A percentile compares a stretch with the other conserved stretches of the same genome.
These are phyloP conservation scores for Chrysodeixis includens DNA, from an alignment of 2,888 invertebrate species.

Conservation along the genomic window DNA sequence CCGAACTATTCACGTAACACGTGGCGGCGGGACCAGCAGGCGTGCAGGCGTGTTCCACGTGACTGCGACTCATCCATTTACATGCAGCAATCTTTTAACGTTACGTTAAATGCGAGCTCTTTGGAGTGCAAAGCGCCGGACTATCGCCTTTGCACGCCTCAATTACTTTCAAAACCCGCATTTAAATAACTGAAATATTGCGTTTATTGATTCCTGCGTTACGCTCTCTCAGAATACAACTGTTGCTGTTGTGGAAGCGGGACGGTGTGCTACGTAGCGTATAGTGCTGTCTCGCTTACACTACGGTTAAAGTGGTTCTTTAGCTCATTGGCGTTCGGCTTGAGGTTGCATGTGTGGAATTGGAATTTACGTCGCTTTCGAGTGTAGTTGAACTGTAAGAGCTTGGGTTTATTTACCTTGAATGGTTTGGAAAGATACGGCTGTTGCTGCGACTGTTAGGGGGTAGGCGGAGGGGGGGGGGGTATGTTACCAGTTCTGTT, in stretches of 20 bases:
- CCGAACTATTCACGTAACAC: not conserved
- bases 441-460: not conserved
- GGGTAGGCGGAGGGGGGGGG: too few species aligned
- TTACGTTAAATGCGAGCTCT: slow-evolving; percentile 8
- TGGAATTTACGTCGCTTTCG: not conserved
- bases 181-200: slow-evolving; percentile 7
- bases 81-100: slow-evolving; percentile 20
- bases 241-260: too few species aligned
- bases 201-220: not conserved
- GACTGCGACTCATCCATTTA: slow-evolving; percentile 18
- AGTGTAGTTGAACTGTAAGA: not conserved
- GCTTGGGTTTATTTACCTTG: not conserved
- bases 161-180: slow-evolving; percentile 22
- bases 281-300: too few species aligned
- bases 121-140: slow-evolving; percentile 10
- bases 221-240: too few species aligned
- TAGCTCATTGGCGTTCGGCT: too few species aligned
- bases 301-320: too few species aligned
- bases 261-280: too few species aligned
- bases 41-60: slow-evolving; percentile 6
- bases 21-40: not conserved
- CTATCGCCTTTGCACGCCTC: slow-evolving; percentile 24
- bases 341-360: not conserved
- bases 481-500: too few species aligned
- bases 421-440: not conserved